Base-by-base conservation (phyloP, 2,888 invertebrate species). In the Sinelater perroti region DNA sequence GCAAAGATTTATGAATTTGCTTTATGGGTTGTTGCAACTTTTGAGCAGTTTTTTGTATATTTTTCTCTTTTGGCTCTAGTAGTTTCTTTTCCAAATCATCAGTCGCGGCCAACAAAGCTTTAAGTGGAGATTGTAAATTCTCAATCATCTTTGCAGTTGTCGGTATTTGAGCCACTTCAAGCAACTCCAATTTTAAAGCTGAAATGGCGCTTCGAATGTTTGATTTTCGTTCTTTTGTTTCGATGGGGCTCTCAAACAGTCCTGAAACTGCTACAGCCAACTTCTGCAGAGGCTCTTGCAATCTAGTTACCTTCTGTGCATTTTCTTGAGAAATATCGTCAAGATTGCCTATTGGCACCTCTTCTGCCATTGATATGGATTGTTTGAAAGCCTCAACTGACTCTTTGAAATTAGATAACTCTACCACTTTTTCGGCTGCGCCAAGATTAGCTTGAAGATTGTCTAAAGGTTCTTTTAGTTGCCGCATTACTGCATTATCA, bases 21-120 rank as follows among this genome's bases (percentile, higher is more conserved):
- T 17, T 5, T 11, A 62, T 36, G n/a, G 62, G 62, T 49, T 58
- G 42, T 31, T 50, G 55, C 10, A 61, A 35, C 18, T 18, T 49
- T 50, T 52, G 47, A 2, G 46, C 26, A 3, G 46, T 24, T 55
- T 58, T n/a, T 14, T 7, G 1, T 8, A 40, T 40, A 13, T 40
- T 11, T 40, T 40, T 40, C 2, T 24, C 40, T 7, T 21, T 8
- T 3, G 14, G 16, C n/a, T 6, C 2, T n/a, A 24, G 2, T 17
- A 36, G 4, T 14, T 24, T 14, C 21, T 46, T 14, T 2, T 51
- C 20, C 1, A 28, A 10, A 2, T 10, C 16, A 7, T 40, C 50
- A 18, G 42, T 17, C 13, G 11, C 30, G n/a, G 18, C 10, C 1
- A 20, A 30, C 14, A 51, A 38, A 8, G 30, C 50, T 6, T 28